Conservation (phyloP, 37 sponge, comb jelly and placozoan genomes). For the Cladorhizidae sp. region DNA sequence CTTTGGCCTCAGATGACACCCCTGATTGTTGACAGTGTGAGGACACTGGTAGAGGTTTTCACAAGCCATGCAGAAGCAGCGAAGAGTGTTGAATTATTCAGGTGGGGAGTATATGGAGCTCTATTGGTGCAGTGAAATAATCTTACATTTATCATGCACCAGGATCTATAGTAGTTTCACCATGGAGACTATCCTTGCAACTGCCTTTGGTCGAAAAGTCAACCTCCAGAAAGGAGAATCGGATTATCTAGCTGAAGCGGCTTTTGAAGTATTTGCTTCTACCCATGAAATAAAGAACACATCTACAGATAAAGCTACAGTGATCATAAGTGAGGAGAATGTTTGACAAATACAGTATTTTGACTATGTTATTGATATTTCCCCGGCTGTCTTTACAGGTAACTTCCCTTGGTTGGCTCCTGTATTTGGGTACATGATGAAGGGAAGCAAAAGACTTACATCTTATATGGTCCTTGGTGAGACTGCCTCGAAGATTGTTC, state of each 20-base stretch:
- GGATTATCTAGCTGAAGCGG: constrained; percentile 53
- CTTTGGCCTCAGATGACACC: constrained; percentile 57
- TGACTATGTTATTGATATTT: too few relatives aligned
- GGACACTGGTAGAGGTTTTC: constrained; percentile 24
- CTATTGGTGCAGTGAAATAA: constrained; percentile 17
- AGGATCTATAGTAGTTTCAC: constrained; percentile 40
- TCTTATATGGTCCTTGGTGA: neutral
- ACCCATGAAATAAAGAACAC: neutral
- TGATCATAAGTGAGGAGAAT: neutral
- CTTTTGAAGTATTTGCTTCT: constrained; percentile 4
- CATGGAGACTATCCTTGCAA: constrained; percentile 75
- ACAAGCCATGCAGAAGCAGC: constrained; percentile 20
- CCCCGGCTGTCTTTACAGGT: neutral
- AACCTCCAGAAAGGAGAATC: constrained; percentile 38
- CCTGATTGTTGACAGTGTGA: constrained; percentile 45
- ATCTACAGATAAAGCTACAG: neutral
- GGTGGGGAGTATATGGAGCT: neutral
- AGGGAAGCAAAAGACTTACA: neutral
- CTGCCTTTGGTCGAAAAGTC: constrained; percentile 59
- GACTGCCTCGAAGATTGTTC: neutral
- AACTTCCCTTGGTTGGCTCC: constrained; percentile 34
- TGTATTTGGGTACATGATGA: neutral
- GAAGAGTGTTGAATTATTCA: constrained; percentile 41
- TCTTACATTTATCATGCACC: constrained; percentile 16
- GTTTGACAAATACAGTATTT: too few relatives aligned